Percentiles rank a stretch among this genome's conserved stretches.
phyloP scores from a whole-genome alignment of 2,113 vertebrate genomes.

The Salvator merianae region DNA sequence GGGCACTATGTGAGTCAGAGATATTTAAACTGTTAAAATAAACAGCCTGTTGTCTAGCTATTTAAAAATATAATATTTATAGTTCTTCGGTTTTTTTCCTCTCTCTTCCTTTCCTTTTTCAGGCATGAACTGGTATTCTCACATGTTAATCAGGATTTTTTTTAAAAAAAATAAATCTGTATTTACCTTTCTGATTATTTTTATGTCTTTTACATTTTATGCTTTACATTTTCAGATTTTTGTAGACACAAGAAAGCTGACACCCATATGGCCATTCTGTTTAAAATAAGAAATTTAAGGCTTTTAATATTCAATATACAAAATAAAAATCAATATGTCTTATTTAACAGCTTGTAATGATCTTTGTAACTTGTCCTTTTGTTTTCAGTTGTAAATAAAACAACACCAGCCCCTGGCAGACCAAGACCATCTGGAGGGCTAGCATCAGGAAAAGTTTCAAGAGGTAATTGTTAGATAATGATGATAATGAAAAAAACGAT shows the following conservation, averaged over 20 bases:
- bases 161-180: too few species aligned
- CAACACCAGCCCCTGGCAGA: slow-evolving; percentile 57
- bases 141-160: not conserved
- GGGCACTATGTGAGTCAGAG: too few species aligned
- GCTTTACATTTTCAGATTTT: not conserved
- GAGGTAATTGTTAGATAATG: slow-evolving; percentile 45
- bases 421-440: slow-evolving; percentile 53
- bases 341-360: not conserved
- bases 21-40: not conserved
- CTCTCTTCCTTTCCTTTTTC: not conserved
- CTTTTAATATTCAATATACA: not conserved
- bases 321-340: not conserved
- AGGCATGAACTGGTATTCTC: not conserved
- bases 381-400: slow-evolving; percentile 54
- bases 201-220: not conserved
- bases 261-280: not conserved
- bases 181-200: not conserved
- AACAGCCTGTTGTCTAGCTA: not conserved
- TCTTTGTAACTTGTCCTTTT: not conserved
- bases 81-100: not conserved
- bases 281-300: not conserved
- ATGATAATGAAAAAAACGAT: not conserved
- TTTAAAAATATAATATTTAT: not conserved
- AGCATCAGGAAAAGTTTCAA: slow-evolving; percentile 44
- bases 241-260: not conserved